phyloP scores from a whole-genome alignment of 2,797 vertebrate genomes.

The Sebastes glaucus region DNA sequence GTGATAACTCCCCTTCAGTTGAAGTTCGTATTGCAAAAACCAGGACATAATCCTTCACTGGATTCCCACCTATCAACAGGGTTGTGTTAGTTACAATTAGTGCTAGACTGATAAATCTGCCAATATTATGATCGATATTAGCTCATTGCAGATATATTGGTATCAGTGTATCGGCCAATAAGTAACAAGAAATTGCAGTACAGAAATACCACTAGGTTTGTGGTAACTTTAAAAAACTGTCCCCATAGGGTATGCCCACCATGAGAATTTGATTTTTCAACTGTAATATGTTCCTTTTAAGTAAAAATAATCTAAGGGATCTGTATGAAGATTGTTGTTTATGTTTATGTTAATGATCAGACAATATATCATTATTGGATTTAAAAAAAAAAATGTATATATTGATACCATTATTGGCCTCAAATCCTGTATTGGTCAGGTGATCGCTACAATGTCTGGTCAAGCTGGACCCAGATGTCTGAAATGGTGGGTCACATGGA shows the following conservation, averaged over 20 bases:
- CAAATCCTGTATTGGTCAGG: background rate
- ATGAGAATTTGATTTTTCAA: background rate
- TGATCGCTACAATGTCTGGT: background rate
- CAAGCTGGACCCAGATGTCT: background rate
- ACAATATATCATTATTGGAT: background rate
- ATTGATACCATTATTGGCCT: background rate
- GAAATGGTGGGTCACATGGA: background rate
- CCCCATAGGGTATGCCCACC: background rate
- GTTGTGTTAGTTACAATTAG: background rate
- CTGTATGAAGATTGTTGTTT: background rate
- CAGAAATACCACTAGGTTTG: background rate
- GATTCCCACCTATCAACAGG: background rate
- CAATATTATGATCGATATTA: background rate
- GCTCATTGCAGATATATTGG: background rate
- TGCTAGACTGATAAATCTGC: background rate
- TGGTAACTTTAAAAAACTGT: background rate
- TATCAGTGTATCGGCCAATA: background rate
- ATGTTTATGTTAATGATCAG: background rate
- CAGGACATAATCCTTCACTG: background rate
- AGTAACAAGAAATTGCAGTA: background rate
- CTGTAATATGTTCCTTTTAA: background rate
- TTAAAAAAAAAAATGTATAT: accelerated
- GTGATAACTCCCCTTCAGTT: background rate
- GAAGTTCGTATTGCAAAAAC: background rate
- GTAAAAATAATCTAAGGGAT: background rate